A percentile compares a stretch with the other conserved stretches of the same genome.
Conservation (phyloP, 2,113 vertebrate genomes). For the Psammodynastes pulverulentus region DNA sequence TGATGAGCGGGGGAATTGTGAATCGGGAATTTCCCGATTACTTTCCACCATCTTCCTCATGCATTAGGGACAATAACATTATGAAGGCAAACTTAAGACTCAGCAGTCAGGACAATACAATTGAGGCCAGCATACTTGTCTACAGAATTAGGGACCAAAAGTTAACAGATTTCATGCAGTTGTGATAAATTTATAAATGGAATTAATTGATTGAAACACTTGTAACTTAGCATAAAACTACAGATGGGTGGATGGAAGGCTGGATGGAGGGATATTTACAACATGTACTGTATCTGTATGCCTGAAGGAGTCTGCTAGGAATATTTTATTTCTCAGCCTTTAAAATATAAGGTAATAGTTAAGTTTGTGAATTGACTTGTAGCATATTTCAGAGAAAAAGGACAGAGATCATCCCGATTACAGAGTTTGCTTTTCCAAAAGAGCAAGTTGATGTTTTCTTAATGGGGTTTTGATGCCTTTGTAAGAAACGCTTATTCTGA, state of each 20-base stretch:
- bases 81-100: neutral
- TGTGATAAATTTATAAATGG: neutral
- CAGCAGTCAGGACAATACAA: neutral
- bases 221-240: neutral
- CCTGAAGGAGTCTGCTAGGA: neutral
- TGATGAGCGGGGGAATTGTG: neutral
- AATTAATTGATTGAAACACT: neutral
- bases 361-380: neutral
- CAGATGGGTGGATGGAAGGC: neutral
- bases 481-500: neutral
- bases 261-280: neutral
- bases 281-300: neutral
- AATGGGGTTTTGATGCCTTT: neutral
- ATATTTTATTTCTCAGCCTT: neutral
- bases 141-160: neutral
- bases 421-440: neutral
- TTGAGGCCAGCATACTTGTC: neutral
- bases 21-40: neutral
- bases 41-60: neutral
- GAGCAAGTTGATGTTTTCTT: neutral
- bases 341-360: neutral
- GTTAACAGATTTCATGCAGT: neutral
- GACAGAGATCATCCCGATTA: neutral
- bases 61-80: neutral
- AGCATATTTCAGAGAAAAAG: neutral